Evolutionary conservation across 2,888 invertebrate genomes (phyloP).

Genomic region (Drosophila histrio): DNA sequence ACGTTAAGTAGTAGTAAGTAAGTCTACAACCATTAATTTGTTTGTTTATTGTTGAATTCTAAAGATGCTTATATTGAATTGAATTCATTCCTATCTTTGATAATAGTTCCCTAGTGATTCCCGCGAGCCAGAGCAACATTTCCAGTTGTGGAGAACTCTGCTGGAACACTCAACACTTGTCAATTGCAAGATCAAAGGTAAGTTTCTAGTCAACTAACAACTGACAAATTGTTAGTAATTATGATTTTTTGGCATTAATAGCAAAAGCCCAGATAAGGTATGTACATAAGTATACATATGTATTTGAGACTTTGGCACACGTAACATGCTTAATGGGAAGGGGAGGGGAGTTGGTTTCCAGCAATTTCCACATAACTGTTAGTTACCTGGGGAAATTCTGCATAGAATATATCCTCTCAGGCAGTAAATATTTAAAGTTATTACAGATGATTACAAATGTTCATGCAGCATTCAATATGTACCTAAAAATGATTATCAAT

Average conservation of each 20-base stretch:
- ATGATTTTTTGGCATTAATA: conserved; percentile 33
- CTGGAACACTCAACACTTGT: background rate
- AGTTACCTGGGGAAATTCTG: background rate
- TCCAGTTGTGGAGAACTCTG: background rate
- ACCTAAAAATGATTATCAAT: conserved; percentile 73
- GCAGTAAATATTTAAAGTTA: conserved; percentile 5
- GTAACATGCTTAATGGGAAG: conserved; percentile 28
- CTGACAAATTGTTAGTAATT: conserved; percentile 9
- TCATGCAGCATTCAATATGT: conserved; percentile 41
- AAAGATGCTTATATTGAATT: background rate
- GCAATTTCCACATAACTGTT: background rate
- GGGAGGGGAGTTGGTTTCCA: background rate
- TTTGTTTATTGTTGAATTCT: background rate
- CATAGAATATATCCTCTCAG: background rate
- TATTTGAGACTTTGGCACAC: conserved; percentile 46
- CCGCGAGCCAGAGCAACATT: background rate
- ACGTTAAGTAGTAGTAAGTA: too few species aligned
- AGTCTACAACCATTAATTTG: background rate
- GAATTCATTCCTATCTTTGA: background rate
- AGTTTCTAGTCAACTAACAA: conserved; percentile 2
- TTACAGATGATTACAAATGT: conserved; percentile 40
- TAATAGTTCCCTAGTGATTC: conserved; percentile 15
- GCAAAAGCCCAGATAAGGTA: conserved; percentile 53
- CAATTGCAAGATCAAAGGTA: conserved; percentile 17
- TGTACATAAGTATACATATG: conserved; percentile 25